Conservation (phyloP, 2,888 invertebrate genomes). For the Spilarctia lutea region DNA sequence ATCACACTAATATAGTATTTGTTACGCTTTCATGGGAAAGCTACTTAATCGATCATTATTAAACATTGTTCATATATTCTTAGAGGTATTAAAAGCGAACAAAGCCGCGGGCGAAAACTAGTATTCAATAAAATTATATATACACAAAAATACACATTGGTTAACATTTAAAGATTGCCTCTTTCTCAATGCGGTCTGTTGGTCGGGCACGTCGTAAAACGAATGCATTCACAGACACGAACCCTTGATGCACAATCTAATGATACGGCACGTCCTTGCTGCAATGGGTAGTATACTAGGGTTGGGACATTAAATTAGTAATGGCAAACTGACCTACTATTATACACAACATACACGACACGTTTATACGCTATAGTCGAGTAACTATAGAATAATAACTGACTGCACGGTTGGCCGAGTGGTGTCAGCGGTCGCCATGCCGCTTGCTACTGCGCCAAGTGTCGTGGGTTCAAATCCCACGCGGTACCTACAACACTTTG, state of each 20-base stretch:
- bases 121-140: background rate
- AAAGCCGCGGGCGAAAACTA: too few relatives aligned
- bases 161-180: background rate
- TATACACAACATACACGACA: background rate
- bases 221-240: constrained; percentile 38
- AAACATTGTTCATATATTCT: too few relatives aligned
- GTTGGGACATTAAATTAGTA: constrained; percentile 4
- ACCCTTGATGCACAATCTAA: background rate
- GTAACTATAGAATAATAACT: background rate
- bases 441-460: too few relatives aligned
- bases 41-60: too few relatives aligned
- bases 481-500: too few relatives aligned
- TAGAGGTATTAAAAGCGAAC: too few relatives aligned
- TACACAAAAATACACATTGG: background rate
- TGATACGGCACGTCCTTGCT: constrained; percentile 23
- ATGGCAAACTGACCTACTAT: background rate
- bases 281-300: background rate
- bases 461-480: too few relatives aligned
- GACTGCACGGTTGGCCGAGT: too few relatives aligned
- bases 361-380: background rate
- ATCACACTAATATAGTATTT: too few relatives aligned
- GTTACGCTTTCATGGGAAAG: too few relatives aligned
- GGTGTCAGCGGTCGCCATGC: too few relatives aligned
- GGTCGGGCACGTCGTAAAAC: constrained; percentile 23
- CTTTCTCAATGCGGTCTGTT: constrained; percentile 5